A percentile compares a stretch with the other conserved stretches of the same genome.
phyloP scores from a whole-genome alignment of 2,888 invertebrate species.

The Athalia circularis region DNA sequence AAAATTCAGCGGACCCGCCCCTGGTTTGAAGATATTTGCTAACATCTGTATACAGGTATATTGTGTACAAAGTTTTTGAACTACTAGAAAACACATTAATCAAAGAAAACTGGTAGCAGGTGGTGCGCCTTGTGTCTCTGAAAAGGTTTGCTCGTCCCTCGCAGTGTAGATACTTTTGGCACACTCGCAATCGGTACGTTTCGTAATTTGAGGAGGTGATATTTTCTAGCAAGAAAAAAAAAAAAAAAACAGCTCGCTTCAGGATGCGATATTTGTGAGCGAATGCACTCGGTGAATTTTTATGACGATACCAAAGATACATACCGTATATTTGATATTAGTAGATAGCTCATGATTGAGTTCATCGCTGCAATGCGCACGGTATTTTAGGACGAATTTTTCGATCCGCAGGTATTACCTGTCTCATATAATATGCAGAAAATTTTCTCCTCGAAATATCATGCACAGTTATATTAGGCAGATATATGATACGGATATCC shows the following conservation, averaged over 20 bases:
- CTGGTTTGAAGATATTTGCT: constrained; percentile 19
- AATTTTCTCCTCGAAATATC: no score
- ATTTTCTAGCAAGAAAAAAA: no score
- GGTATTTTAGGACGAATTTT: no score
- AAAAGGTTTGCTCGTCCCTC: neutral
- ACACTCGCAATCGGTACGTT: no score
- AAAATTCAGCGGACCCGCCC: neutral
- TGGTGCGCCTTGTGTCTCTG: constrained; percentile 19
- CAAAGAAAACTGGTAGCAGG: constrained; percentile 19
- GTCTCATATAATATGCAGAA: no score
- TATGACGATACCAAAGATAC: neutral
- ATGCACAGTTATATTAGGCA: no score
- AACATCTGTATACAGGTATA: constrained; percentile 13
- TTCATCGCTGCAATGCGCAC: neutral
- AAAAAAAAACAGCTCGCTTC: no score
- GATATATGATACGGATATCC: no score
- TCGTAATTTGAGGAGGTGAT: no score
- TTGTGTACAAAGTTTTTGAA: constrained; percentile 13
- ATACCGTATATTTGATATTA: neutral
- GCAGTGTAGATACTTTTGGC: neutral
- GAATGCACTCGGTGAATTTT: neutral
- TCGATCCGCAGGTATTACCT: no score
- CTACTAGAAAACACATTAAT: constrained; percentile 37
- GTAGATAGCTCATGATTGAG: constrained; percentile 19
- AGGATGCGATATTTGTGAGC: neutral